Evolutionary conservation across 2,888 invertebrate species (phyloP).

Genomic region (Molanna angustata): DNA sequence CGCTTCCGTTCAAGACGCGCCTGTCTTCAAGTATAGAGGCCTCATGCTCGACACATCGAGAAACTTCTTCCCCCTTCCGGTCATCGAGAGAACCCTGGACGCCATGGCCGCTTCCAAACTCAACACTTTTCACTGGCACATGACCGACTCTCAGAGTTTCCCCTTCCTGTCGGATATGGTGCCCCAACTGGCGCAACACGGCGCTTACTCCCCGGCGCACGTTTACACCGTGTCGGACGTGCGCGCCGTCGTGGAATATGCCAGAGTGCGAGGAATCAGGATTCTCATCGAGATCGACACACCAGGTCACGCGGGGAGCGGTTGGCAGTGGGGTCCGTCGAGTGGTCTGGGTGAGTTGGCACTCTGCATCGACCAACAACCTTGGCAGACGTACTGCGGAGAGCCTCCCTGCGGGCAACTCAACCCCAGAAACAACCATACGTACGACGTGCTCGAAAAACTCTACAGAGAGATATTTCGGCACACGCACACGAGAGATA

Average conservation of each 20-base stretch:
- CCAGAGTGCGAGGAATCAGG: constrained; percentile 77
- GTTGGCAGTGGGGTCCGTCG: constrained; percentile 80
- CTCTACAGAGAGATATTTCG: constrained; percentile 73
- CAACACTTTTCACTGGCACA: constrained; percentile 93
- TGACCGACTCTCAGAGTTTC: constrained; percentile 90
- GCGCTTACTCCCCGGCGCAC: constrained; percentile 80
- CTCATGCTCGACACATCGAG: constrained; percentile 88
- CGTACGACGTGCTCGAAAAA: constrained; percentile 69
- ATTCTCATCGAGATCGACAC: constrained; percentile 88
- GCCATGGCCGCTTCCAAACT: constrained; percentile 89
- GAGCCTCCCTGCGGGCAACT: constrained; percentile 86
- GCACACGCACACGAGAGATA: constrained; percentile 71
- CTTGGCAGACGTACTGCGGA: constrained; percentile 77
- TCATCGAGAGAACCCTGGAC: constrained; percentile 71
- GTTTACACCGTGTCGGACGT: constrained; percentile 71
- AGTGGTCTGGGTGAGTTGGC: constrained; percentile 76
- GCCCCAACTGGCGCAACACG: constrained; percentile 77
- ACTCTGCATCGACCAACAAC: constrained; percentile 76
- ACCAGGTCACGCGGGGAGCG: constrained; percentile 85
- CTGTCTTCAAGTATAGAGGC: constrained; percentile 76
- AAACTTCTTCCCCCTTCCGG: constrained; percentile 77
- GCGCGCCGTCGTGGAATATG: constrained; percentile 70
- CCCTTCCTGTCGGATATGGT: constrained; percentile 75
- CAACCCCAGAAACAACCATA: constrained; percentile 77
- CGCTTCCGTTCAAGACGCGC: constrained; percentile 71